These are phyloP conservation scores for Synanthedon formicaeformis DNA, from an alignment of 2,888 invertebrate genomes.

Conservation along the genomic window DNA sequence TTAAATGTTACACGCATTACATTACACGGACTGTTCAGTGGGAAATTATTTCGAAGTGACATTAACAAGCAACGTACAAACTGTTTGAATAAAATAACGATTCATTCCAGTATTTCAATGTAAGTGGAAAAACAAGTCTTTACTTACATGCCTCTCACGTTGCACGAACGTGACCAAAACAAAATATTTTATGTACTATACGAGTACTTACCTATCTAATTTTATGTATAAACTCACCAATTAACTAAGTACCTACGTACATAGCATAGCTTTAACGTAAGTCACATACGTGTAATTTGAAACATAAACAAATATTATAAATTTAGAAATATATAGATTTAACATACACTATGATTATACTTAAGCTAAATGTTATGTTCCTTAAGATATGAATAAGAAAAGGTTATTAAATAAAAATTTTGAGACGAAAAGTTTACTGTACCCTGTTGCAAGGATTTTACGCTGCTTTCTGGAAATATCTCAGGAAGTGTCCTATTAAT, in stretches of 20 bases:
- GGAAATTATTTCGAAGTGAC: not conserved
- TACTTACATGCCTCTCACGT: constrained; percentile 12
- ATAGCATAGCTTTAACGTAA: too few relatives aligned
- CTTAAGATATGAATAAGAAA: too few relatives aligned
- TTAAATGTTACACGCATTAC: not conserved
- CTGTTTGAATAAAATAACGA: not conserved
- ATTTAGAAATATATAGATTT: not conserved
- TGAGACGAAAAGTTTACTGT: too few relatives aligned
- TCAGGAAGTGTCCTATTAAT: too few relatives aligned
- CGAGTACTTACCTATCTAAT: not conserved
- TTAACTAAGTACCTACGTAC: too few relatives aligned
- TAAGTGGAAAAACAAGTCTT: not conserved
- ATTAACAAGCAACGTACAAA: not conserved
- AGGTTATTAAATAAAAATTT: too few relatives aligned
- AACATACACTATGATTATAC: not conserved
- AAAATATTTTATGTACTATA: constrained; percentile 3
- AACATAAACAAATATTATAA: not conserved
- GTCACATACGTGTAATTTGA: not conserved
- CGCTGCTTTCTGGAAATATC: too few relatives aligned
- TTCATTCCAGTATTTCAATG: not conserved
- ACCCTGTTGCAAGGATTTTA: too few relatives aligned
- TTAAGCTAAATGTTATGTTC: not conserved
- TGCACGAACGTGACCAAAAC: constrained; percentile 21
- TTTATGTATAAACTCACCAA: too few relatives aligned
- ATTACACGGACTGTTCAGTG: not conserved